Evolutionary conservation across 2,797 vertebrate genomes (phyloP), one percentile per base, ranked within the genome.

Genomic region (Sebastes flavidus): DNA sequence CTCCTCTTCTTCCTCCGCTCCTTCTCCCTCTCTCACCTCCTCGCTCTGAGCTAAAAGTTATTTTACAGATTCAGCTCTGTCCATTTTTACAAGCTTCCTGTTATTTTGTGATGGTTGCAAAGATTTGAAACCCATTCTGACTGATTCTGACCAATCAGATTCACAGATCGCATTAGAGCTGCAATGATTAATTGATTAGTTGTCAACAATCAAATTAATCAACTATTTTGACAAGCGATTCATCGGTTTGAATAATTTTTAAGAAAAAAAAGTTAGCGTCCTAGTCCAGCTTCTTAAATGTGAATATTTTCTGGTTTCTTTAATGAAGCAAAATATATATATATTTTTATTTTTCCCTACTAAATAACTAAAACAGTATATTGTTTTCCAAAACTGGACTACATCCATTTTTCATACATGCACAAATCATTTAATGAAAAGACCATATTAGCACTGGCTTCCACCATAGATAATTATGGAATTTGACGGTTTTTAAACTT

Each of bases 1-100:
- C 76, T 75, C 65, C 80, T 75, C 59, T 6, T 66, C 77, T 55
- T 81, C 70, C 63, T 84, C n/a, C 24, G 2, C 38, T 34, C 42
- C 42, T 63, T 66, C 34, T 38, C 14, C 55, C 20, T 38, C 30
- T 75, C 59, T 29, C 34, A 29, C 60, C 36, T 82, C 65, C 67
- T 54, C 46, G 4, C 29, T 5, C 60, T 25, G 62, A 73, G 56
- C 66, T 2, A 4, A 65, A 67, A 65, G 1, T 60, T n/a, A 30
- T 29, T 22, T 49, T 3, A 73, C 27, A 69, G 24, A 32, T 32
- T 63, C 58, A 11, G 10, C 14, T 63, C 32, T 10, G 20, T 61
- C 8, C 4, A 14, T n/a, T 56, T 63, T 52, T 65, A 22, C 60
- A 55, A 56, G 38, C 58, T 63, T 38, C 58, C 68, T 27, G 24